Evolutionary conservation across 2,797 vertebrate genomes (phyloP).

Genomic region (Todus mexicanus): DNA sequence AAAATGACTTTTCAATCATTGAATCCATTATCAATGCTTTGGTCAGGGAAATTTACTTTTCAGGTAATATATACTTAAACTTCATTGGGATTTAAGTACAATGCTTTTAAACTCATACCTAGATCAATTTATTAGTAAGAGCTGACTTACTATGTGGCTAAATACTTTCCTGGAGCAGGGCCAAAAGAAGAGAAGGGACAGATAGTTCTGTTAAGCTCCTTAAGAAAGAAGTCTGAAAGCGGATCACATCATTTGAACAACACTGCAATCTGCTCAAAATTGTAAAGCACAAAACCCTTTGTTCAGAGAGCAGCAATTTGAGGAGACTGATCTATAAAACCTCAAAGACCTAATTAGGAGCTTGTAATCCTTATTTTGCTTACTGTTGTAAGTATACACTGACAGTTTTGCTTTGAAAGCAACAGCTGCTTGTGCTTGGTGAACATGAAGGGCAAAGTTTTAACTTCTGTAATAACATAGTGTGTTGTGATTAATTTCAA

Average conservation of each 20-base stretch:
- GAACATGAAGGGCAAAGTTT: neutral
- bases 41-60: neutral
- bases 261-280: neutral
- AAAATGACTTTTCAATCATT: neutral
- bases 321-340: slow-evolving; percentile 2
- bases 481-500: neutral
- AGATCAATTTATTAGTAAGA: slow-evolving; percentile 3
- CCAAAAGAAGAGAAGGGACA: neutral
- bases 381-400: neutral
- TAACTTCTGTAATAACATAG: neutral
- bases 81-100: neutral
- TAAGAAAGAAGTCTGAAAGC: neutral
- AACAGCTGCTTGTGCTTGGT: slow-evolving; percentile 1
- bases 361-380: slow-evolving; percentile 31
- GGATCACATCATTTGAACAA: neutral
- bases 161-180: neutral
- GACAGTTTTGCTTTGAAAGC: neutral
- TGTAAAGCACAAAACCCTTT: neutral
- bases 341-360: slow-evolving; percentile 42
- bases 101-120: neutral
- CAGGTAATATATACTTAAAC: neutral
- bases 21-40: neutral
- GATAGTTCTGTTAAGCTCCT: neutral
- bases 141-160: neutral
- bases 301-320: neutral